Evolutionary conservation across 2,888 invertebrate species (phyloP), one percentile per base, ranked within the genome.

Genomic region (Cheilosia pagana): DNA sequence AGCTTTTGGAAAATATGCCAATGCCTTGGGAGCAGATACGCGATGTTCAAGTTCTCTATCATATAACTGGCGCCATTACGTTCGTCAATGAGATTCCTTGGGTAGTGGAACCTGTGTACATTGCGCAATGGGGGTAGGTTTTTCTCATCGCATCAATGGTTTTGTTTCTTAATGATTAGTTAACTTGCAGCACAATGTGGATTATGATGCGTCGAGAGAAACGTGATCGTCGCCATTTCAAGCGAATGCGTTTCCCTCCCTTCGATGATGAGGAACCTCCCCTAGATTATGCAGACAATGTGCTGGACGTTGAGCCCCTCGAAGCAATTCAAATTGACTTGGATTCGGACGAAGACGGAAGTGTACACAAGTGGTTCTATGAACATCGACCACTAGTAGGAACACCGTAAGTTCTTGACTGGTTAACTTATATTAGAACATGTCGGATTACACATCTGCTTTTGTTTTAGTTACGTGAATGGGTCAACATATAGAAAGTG

Each of bases 21-120:
- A 99, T 99, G 99, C 99, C 99, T 0, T 99, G 99, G 99, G 99
- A 99, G 92, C 99, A 99, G 93, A 99, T 99, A 86, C 94, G 99
- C 83, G 99, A 99, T 92, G 98, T 99, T 0, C 97, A 98, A 92
- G 98, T 98, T 7, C 93, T 99, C 28, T 99, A 99, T 91, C 99
- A 99, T 90, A 99, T 99, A 83, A 99, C 99, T 8, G 99, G 99
- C 59, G 99, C 99, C 14, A 99, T 99, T 83, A 99, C 99, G 7
- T 99, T 99, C 92, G 99, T 99, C 3, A 99, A 99, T 93, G 99
- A 99, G 93, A 99, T 99, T 89, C 99, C 99, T 1, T 99, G 99
- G 98, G 98, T 99, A 3, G 97, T 99, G 88, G 99, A 99, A 90
- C 99, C 99, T 0, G 96, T 99, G 5, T 99, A 99, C 91, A 98